phyloP scores from a whole-genome alignment of 2,888 invertebrate genomes.

The Xestia c-nigrum region DNA sequence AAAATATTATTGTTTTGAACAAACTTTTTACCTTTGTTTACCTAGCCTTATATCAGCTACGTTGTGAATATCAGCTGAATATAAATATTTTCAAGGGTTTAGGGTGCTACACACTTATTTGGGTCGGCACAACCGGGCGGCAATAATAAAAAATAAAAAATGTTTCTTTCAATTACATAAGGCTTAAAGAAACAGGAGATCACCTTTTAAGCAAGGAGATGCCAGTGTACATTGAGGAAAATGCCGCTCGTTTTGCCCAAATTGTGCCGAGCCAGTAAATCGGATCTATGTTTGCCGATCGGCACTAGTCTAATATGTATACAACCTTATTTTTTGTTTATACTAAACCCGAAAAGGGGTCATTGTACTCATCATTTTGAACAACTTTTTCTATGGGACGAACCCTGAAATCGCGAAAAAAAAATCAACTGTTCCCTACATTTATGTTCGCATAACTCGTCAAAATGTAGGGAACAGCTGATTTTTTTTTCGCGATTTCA shows the following conservation, averaged over 20 bases:
- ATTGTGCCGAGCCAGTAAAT: background rate
- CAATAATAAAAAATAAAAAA: background rate
- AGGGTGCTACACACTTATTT: background rate
- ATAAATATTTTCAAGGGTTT: background rate
- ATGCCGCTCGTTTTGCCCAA: background rate
- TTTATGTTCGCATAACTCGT: too few species aligned
- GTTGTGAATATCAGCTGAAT: constrained; percentile 8
- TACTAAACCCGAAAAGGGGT: too few species aligned
- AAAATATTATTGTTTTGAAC: constrained; percentile 5
- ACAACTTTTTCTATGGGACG: too few species aligned
- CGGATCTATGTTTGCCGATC: background rate
- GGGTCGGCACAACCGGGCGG: background rate
- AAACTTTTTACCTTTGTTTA: background rate
- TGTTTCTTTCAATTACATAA: too few species aligned
- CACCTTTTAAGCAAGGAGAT: too few species aligned
- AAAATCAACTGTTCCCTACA: too few species aligned
- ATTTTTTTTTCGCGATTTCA: too few species aligned
- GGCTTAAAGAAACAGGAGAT: too few species aligned
- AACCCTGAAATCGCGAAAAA: too few species aligned
- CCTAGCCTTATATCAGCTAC: constrained; percentile 13
- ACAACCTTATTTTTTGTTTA: too few species aligned
- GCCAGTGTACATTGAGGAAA: background rate
- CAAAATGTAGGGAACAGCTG: too few species aligned
- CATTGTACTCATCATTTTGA: too few species aligned
- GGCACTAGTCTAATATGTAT: background rate